Evolutionary conservation across 2,113 vertebrate genomes (phyloP), one percentile per base, ranked within the genome.

Genomic region (Lonchura striata): DNA sequence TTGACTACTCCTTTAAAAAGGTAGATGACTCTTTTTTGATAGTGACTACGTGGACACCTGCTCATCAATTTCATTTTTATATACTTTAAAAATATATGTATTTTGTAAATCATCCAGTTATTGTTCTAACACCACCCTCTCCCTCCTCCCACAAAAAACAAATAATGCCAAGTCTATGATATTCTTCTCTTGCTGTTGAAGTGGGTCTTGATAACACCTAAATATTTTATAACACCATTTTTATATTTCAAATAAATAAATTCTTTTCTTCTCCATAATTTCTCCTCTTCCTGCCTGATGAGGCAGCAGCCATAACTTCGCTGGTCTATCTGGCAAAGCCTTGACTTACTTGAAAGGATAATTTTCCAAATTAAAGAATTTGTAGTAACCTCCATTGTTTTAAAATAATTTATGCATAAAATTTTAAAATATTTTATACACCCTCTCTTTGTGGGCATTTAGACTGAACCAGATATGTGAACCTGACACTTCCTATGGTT

Each of bases 31-130:
- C 11, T 81, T 31, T 54, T 46, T 39, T 57, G 8, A 28, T 8
- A 33, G 24, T 35, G 82, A 61, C 47, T 28, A 1, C 3, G 3
- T 27, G 93, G 47, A n/a, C 46, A 84, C 35, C 33, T 74, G 27
- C 37, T 53, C 21, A 69, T 21, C n/a, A 16, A 31, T 35, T 52
- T 83, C 20, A 60, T 39, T 82, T 71, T 17, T 42, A 50, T 18
- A 30, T 0, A 27, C 22, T 30, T 71, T 19, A 22, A 5, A 3
- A 25, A 21, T 11, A 39, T 4, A 14, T 3, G 1, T 31, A 21
- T 41, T 54, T 37, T 21, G 10, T 8, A 65, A 65, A 49, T 30
- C 28, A 68, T 33, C 9, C 21, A 53, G n/a, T 65, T 41, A 61
- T 11, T 56, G 7, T 39, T 37, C 27, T 47, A 56, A 25, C 6